Percentiles rank a stretch among this genome's conserved stretches.
These are phyloP conservation scores for Siderastrea radians DNA, from an alignment of 92 coral and sea anemone genomes.

Conservation along the genomic window DNA sequence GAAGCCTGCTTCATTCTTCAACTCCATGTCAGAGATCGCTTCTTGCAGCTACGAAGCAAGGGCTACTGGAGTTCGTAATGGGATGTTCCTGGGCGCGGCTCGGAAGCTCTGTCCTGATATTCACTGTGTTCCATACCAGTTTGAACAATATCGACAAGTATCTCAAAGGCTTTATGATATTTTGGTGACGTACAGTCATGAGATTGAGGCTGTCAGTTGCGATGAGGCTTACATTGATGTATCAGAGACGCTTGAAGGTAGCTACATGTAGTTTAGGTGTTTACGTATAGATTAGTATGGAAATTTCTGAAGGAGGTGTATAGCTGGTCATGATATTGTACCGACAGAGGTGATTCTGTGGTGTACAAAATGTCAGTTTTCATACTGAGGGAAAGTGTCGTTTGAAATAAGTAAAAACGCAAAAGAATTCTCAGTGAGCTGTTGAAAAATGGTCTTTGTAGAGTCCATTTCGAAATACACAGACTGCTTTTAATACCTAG, in stretches of 20 bases:
- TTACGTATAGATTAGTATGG: too few species aligned
- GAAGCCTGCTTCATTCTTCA: constrained; percentile 62
- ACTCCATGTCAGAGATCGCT: constrained; percentile 97
- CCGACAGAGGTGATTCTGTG: too few species aligned
- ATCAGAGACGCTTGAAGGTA: constrained; percentile 78
- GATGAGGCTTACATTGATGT: constrained; percentile 98
- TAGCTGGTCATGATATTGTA: too few species aligned
- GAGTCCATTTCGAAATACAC: too few species aligned
- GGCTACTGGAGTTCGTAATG: constrained; percentile 89
- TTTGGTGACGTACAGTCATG: constrained; percentile 89
- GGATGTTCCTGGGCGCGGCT: constrained; percentile 93
- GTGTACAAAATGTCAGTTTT: too few species aligned
- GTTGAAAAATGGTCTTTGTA: too few species aligned
- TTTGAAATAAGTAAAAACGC: too few species aligned
- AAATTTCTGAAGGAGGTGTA: too few species aligned
- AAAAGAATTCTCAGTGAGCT: too few species aligned
- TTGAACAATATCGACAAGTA: constrained; percentile 88
- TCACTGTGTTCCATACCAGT: constrained; percentile 93
- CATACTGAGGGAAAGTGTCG: too few species aligned
- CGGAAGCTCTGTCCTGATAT: constrained; percentile 92
- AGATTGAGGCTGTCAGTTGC: constrained; percentile 98
- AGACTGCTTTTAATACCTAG: too few species aligned
- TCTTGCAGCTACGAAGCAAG: constrained; percentile 99
- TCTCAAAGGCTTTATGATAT: constrained; percentile 93
- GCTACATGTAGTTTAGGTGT: not conserved